A percentile compares a stretch with the other conserved stretches of the same genome.
These are phyloP conservation scores for Anodontia alba DNA, from an alignment of 2,888 invertebrate genomes.

Conservation along the genomic window DNA sequence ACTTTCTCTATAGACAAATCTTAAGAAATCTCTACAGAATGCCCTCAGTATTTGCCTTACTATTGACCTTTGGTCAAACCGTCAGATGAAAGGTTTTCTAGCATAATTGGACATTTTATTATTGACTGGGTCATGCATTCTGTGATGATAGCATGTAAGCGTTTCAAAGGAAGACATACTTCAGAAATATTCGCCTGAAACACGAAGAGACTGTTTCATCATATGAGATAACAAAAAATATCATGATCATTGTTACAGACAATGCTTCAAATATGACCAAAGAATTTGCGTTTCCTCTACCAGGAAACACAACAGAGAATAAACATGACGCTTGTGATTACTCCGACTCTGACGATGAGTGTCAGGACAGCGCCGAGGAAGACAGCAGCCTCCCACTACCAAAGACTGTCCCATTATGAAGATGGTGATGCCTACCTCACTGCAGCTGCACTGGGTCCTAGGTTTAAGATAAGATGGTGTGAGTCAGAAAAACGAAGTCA, in stretches of 20 bases:
- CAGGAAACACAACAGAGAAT: background rate
- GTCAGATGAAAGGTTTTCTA: conserved; percentile 43
- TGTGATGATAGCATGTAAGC: conserved; percentile 32
- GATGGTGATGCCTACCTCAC: background rate
- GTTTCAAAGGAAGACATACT: conserved; percentile 39
- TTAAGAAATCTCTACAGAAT: conserved; percentile 24
- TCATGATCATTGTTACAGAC: background rate
- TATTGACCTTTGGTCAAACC: conserved; percentile 48
- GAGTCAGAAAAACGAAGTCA: background rate
- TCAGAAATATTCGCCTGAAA: conserved; percentile 29
- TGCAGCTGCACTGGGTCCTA: background rate
- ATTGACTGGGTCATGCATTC: conserved; percentile 29
- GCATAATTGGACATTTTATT: conserved; percentile 46
- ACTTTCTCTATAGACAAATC: background rate
- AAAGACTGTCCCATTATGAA: background rate
- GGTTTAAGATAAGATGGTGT: background rate
- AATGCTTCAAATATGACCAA: background rate
- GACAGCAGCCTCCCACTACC: background rate
- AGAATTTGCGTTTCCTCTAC: background rate
- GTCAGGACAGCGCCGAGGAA: background rate
- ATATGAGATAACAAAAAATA: background rate
- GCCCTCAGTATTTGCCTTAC: conserved; percentile 45
- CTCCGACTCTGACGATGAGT: background rate
- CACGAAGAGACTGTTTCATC: conserved; percentile 43
- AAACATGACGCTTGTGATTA: background rate